Evolutionary conservation across 2,888 invertebrate species (phyloP), one percentile per base, ranked within the genome.

Genomic region (Tridacna crocea): DNA sequence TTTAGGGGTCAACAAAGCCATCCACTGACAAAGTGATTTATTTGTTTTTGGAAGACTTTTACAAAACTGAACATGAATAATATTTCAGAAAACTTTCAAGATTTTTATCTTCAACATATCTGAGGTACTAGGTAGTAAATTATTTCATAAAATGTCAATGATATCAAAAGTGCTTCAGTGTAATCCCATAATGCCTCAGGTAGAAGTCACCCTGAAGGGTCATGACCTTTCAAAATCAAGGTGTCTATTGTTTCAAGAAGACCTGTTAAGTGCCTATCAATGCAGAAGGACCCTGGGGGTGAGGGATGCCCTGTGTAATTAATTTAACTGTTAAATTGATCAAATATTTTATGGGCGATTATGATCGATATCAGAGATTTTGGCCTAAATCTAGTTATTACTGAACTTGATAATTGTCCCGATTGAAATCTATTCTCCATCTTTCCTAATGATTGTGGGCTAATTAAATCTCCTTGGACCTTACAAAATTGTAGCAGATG

Each of bases 281-380:
- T 61, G 55, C 61, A 61, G 8, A 19, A 13, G 11, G 10, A 24
- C 17, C 70, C 70, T 70, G 8, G 46, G 51, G 70, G 24, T 22
- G 70, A 26, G 24, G 19, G 24, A 47, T 51, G 24, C 17, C 22
- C 24, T 24, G 36, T 63, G 61, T 61, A 79, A 79, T 74, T 79
- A 66, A 80, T 76, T 80, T 80, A 80, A 77, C 76, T 80, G 77
- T 77, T 73, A 77, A 73, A 73, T 68, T 61, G 63, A 78, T 73
- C 74, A 74, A 74, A 74, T 74, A 74, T 61, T 74, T 74, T 63
- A 74, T 60, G 60, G 51, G 70, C 51, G 22, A 48, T 70, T 70
- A 51, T 51, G 70, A 70, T 70, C 70, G 24, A 22, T 70, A 70
- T 70, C 70, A 47, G 22, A 15, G 51, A 24, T 51, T 70, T 70